These are phyloP conservation scores for Sebastes cheni DNA, from an alignment of 2,797 vertebrate species.

Conservation along the genomic window DNA sequence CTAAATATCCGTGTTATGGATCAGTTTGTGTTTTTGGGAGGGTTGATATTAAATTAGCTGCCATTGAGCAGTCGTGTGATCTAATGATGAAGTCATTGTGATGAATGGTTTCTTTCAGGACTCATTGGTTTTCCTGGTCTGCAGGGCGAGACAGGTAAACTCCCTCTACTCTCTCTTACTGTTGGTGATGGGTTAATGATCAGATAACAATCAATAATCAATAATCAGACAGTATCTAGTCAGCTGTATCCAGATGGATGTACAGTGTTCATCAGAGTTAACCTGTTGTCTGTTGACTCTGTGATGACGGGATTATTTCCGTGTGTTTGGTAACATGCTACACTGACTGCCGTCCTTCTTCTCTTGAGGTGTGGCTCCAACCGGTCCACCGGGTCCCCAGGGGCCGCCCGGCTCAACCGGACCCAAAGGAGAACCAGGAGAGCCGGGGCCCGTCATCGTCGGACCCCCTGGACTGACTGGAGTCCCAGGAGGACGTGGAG, in stretches of 20 bases:
- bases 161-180: background rate
- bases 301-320: background rate
- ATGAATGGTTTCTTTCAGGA: constrained; percentile 50
- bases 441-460: constrained; percentile 9
- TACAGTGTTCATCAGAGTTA: background rate
- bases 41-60: background rate
- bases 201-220: background rate
- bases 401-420: constrained; percentile 67
- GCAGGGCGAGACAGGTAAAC: constrained; percentile 65
- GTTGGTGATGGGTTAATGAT: background rate
- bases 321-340: background rate
- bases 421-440: constrained; percentile 67
- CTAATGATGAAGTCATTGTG: background rate
- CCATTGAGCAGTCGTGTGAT: background rate
- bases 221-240: background rate
- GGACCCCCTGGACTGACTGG: constrained; percentile 64
- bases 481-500: constrained; percentile 49
- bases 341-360: background rate
- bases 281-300: background rate
- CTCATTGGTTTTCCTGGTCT: constrained; percentile 72
- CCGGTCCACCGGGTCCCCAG: constrained; percentile 42
- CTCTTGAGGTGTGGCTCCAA: constrained; percentile 27
- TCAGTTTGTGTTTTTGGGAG: background rate
- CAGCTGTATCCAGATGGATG: background rate
- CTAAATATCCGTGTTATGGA: background rate